A percentile compares a stretch with the other conserved stretches of the same genome.
Conservation (phyloP, 2,797 vertebrate species). For the Lemur catta region DNA sequence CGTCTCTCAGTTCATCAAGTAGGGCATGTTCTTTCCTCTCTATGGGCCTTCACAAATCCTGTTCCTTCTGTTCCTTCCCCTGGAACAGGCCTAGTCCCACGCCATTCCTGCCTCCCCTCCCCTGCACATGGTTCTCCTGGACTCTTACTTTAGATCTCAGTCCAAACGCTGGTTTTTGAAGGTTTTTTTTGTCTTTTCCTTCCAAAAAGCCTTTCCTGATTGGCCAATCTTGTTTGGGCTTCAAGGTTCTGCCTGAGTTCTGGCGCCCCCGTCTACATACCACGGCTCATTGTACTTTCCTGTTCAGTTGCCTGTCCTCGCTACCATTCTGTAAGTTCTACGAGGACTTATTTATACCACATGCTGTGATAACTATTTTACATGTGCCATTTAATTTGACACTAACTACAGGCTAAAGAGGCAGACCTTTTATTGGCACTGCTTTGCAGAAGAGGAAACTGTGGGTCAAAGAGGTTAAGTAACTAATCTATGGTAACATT, state of each 20-base stretch:
- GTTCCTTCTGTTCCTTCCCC: background rate
- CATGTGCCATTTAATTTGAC: background rate
- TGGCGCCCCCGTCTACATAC: too few relatives aligned
- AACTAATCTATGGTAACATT: background rate
- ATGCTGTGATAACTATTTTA: background rate
- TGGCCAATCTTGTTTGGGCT: background rate
- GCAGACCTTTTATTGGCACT: background rate
- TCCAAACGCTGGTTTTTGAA: background rate
- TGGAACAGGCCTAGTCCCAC: background rate
- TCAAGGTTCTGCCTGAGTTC: background rate
- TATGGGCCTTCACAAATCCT: background rate
- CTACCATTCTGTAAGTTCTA: background rate
- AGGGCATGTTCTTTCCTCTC: background rate
- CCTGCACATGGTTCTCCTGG: background rate
- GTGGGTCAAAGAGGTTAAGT: background rate
- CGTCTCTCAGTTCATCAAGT: background rate
- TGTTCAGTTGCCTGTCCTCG: background rate
- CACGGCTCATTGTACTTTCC: background rate
- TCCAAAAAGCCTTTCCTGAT: background rate
- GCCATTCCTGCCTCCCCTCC: accelerated
- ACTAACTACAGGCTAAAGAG: background rate
- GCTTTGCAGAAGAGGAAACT: background rate
- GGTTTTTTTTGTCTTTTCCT: background rate
- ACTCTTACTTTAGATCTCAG: background rate
- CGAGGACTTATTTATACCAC: background rate